Evolutionary conservation across 2,113 vertebrate species (phyloP).

Genomic region (Stegostoma tigrinum): DNA sequence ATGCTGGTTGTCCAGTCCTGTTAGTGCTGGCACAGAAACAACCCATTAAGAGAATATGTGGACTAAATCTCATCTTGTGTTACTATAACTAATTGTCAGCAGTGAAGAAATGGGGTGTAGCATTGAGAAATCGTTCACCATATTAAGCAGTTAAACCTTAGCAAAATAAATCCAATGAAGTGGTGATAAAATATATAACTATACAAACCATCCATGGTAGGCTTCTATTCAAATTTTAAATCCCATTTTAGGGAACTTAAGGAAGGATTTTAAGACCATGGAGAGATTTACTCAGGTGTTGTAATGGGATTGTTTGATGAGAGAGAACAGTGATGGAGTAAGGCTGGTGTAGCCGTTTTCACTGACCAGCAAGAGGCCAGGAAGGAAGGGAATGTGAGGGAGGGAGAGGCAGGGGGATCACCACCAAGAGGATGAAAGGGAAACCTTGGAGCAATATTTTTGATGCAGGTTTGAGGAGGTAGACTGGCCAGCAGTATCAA

Average conservation of each 20-base stretch:
- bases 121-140: background rate
- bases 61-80: no score
- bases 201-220: background rate
- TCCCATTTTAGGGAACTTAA: background rate
- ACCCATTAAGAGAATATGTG: no score
- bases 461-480: background rate
- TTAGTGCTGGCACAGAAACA: background rate
- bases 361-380: background rate
- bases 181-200: background rate
- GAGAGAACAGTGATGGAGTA: background rate
- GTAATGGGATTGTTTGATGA: background rate
- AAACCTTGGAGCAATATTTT: background rate
- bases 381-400: background rate
- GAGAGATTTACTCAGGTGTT: background rate
- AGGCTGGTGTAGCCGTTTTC: background rate
- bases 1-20: no score
- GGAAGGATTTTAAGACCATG: background rate
- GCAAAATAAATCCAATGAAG: background rate
- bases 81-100: background rate
- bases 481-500: background rate
- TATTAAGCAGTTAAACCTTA: background rate
- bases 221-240: background rate
- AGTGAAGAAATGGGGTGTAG: background rate
- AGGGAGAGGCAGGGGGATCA: background rate
- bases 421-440: background rate